phyloP scores from a whole-genome alignment of 2,113 vertebrate genomes.

The Plestiodon gilberti region DNA sequence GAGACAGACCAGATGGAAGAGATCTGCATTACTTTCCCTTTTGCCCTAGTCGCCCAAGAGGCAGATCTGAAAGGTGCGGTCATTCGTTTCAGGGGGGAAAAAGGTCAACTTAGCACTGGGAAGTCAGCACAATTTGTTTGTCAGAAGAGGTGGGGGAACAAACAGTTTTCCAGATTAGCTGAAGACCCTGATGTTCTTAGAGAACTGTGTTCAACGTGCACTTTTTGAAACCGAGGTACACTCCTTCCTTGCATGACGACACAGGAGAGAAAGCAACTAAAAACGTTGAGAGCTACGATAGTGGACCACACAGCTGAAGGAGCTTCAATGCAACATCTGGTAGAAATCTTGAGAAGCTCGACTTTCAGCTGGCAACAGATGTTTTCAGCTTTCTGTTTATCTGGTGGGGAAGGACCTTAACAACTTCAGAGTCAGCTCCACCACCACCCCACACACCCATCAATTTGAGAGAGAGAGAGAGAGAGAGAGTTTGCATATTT shows the following conservation, averaged over 20 bases:
- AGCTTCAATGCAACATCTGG: not conserved
- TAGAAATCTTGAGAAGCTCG: not conserved
- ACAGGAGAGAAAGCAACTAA: not conserved
- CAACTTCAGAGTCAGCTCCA: too few species aligned
- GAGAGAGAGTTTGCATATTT: not conserved
- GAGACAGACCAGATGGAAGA: not conserved
- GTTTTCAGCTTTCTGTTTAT: too few species aligned
- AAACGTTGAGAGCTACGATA: not conserved
- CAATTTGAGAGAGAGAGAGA: not conserved
- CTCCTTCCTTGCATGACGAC: not conserved
- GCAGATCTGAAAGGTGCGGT: too few species aligned
- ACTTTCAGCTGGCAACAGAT: not conserved
- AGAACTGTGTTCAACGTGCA: too few species aligned
- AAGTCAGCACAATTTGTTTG: not conserved
- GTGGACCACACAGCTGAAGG: too few species aligned
- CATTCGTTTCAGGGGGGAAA: not conserved
- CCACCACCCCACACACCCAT: not conserved
- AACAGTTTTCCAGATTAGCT: too few species aligned
- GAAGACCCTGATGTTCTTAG: too few species aligned
- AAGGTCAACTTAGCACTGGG: not conserved
- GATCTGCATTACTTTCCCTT: not conserved
- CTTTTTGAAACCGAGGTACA: too few species aligned
- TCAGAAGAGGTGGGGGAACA: too few species aligned
- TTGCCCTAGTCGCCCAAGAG: not conserved
- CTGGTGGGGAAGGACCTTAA: not conserved